Percentiles rank a stretch among this genome's conserved stretches.
These are phyloP conservation scores for Brevimyrus niger DNA, from an alignment of 2,113 vertebrate species.

Conservation along the genomic window DNA sequence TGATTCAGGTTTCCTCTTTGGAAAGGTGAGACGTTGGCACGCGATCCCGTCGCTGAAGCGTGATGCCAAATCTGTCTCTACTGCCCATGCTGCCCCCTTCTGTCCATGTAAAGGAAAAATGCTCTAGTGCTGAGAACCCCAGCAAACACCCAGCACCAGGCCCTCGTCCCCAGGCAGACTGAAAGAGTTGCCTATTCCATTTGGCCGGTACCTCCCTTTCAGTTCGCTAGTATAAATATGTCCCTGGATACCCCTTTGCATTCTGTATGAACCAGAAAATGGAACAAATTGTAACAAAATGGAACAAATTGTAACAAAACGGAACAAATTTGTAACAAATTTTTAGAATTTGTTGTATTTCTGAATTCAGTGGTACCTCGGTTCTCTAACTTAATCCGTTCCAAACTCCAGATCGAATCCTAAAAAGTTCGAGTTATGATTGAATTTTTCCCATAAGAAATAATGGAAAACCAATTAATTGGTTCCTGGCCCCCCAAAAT, in stretches of 20 bases:
- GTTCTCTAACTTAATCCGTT: no score
- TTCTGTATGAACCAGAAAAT: background rate
- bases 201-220: slow-evolving; percentile 39
- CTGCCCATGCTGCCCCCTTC: background rate
- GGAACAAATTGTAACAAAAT: no score
- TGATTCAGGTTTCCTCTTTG: background rate
- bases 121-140: slow-evolving; percentile 57
- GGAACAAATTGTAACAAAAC: no score
- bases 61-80: background rate
- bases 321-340: background rate
- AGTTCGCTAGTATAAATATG: background rate
- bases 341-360: background rate
- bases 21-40: background rate
- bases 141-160: slow-evolving; percentile 53
- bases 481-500: no score
- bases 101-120: background rate
- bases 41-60: background rate
- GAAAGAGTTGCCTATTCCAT: slow-evolving; percentile 32
- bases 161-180: slow-evolving; percentile 45
- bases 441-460: no score
- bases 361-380: no score
- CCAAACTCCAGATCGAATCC: no score
- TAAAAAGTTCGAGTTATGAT: no score
- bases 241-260: background rate
- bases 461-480: no score